phyloP scores from a whole-genome alignment of 2,113 vertebrate genomes.

The Crotophaga sulcirostris region DNA sequence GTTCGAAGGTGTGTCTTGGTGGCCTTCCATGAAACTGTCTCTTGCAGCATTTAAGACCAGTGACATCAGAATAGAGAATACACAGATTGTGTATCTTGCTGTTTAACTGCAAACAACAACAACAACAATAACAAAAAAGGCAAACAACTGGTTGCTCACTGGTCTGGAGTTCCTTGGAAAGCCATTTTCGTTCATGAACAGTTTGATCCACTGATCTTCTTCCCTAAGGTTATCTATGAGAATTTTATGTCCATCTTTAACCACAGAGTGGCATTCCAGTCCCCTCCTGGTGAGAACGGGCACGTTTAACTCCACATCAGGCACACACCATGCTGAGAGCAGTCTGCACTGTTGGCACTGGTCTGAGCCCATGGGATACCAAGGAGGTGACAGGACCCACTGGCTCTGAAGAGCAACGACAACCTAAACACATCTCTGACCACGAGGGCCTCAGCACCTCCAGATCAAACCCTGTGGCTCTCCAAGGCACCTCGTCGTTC shows the following conservation, averaged over 20 bases:
- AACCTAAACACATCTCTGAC: not conserved
- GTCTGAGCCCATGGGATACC: not conserved
- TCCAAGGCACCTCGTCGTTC: not conserved
- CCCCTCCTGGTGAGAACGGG: not conserved
- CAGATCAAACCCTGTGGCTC: not conserved
- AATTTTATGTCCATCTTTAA: not conserved
- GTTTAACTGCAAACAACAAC: too few species aligned
- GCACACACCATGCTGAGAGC: not conserved
- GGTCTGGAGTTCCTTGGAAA: not conserved
- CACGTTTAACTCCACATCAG: not conserved
- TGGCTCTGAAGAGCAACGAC: not conserved
- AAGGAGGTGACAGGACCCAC: not conserved
- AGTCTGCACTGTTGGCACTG: not conserved
- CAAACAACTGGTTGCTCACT: not conserved
- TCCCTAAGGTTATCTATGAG: not conserved
- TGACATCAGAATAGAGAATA: not conserved
- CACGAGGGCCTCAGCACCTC: not conserved
- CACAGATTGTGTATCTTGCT: not conserved
- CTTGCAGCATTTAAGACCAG: not conserved
- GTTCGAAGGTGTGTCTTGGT: not conserved
- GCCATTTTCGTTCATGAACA: not conserved
- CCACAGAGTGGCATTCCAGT: not conserved
- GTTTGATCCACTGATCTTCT: not conserved
- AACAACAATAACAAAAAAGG: not conserved
- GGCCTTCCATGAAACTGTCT: not conserved